Base-by-base conservation (phyloP, 1,140 invertebrate species). In the Macrocentrus cingulum region DNA sequence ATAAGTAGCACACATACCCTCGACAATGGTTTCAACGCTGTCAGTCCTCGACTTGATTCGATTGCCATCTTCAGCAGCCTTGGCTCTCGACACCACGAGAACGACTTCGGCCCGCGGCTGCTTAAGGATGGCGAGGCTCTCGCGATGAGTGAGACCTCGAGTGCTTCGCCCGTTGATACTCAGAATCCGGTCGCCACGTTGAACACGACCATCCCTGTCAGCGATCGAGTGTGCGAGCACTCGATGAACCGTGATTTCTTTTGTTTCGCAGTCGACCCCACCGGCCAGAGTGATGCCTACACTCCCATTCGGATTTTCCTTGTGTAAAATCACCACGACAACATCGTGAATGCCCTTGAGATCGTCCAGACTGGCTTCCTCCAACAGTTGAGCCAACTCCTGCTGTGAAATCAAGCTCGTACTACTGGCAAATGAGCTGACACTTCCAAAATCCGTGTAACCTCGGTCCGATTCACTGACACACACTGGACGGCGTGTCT, bases 201-300 rank as follows among this genome's bases (percentile, higher is more conserved):
- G 88, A n/a, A 95, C 83, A 48, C 88, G 81, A 2, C 92, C 92
- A 74, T 94, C 92, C 67, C 87, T 86, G 66, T 92, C 89, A 7
- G 93, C 92, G 54, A 92, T 84, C 61, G 91, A 92, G 61, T 91
- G 91, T 46, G 84, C 83, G 59, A 94, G 80, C 42, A 95, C 91
- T 76, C 92, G 89, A 72, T 95, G 90, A 61, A 95, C 91, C 58
- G 91, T 94, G 45, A 95, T 93, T 78, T 94, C 91, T 77, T 94
- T 95, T 60, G 87, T 86, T 80, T 95, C 92, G 74, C 92, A 94
- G 70, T 95, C 92, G 3, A 87, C 85, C 3, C 93, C 92, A 39
- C 92, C 92, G 37, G 91, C 91, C 45, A 95, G 75, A 4, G 90
- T 93, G 41, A 95, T 89, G 11, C 93, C 93, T 36, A 95, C 87